Evolutionary conservation across 2,113 vertebrate species (phyloP).

Genomic region (Pseudopipra pipra): DNA sequence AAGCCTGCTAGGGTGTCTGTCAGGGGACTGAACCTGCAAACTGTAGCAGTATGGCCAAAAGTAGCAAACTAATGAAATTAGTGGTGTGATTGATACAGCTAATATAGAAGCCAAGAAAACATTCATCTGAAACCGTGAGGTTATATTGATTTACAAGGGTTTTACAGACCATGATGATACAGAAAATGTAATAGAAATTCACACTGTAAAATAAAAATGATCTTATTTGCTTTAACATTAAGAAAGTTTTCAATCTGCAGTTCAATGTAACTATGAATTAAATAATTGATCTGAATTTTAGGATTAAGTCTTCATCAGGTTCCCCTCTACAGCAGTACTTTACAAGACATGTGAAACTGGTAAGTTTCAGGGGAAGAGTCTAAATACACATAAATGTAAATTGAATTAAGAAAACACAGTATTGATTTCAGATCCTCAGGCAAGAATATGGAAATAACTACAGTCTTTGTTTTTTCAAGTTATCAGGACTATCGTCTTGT

Average conservation of each 20-base stretch:
- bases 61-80: background rate
- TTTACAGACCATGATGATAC: background rate
- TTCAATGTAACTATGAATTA: background rate
- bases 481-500: conserved; percentile 33
- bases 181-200: background rate
- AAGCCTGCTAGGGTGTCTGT: background rate
- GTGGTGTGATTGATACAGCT: background rate
- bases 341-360: conserved; percentile 33
- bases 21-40: background rate
- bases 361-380: conserved; percentile 17
- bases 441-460: conserved; percentile 35
- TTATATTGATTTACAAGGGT: background rate
- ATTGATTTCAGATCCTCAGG: conserved; percentile 62
- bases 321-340: conserved; percentile 7
- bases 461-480: conserved; percentile 34
- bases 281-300: background rate
- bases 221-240: background rate
- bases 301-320: background rate
- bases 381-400: conserved; percentile 54
- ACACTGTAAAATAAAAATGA: background rate
- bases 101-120: background rate
- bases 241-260: background rate
- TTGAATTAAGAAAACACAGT: conserved; percentile 27
- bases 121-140: background rate
- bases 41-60: background rate